Evolutionary conservation across 2,797 vertebrate genomes (phyloP).

Genomic region (Holocentrus rufus): DNA sequence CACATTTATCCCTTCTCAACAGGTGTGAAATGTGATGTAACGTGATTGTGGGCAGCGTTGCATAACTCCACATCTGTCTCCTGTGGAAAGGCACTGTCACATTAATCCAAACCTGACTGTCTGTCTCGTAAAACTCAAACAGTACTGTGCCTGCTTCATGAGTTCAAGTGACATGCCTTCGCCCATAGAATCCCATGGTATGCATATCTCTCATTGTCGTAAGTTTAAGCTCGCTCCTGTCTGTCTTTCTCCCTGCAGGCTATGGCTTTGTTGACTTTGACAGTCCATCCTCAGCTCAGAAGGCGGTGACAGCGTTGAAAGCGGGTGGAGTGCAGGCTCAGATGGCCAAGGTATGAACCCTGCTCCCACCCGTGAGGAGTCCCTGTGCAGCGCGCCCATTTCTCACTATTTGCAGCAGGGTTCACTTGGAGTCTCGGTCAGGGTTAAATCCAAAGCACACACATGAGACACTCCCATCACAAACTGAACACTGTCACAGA

Average conservation of each 20-base stretch:
- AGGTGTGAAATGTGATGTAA: conserved; percentile 51
- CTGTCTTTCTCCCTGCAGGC: conserved; percentile 74
- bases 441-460: not conserved
- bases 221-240: conserved; percentile 28
- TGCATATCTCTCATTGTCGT: conserved; percentile 39
- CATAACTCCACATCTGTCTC: conserved; percentile 58
- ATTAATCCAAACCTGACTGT: not conserved
- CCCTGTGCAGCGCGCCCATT: not conserved
- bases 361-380: not conserved
- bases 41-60: conserved; percentile 36
- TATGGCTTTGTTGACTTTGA: conserved; percentile 95
- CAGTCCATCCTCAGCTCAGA: conserved; percentile 88
- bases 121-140: conserved; percentile 23
- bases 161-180: conserved; percentile 20
- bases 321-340: conserved; percentile 90
- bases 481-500: not conserved
- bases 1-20: conserved; percentile 13
- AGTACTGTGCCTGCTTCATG: not conserved
- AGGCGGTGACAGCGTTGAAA: conserved; percentile 89
- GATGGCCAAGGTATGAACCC: conserved; percentile 89
- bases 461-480: no score
- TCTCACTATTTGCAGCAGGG: not conserved
- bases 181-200: conserved; percentile 8
- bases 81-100: conserved; percentile 3
- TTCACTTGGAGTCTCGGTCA: not conserved